These are phyloP conservation scores for Neoascia interrupta DNA, from an alignment of 2,888 invertebrate species.

Conservation along the genomic window DNA sequence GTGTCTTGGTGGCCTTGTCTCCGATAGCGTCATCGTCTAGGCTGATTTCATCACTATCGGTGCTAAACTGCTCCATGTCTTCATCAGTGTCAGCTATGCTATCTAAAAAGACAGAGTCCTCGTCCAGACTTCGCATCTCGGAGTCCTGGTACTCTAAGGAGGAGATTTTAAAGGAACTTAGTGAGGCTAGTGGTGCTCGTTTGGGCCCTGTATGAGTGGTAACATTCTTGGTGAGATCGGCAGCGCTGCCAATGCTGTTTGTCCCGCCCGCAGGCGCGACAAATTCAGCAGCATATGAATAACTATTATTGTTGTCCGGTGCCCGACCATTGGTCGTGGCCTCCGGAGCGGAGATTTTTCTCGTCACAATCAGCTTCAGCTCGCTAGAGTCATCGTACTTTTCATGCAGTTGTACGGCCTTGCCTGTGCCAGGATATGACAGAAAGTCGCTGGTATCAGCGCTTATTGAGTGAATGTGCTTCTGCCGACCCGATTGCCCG, in stretches of 20 bases:
- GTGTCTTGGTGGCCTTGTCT: conserved; percentile 48
- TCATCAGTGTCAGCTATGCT: conserved; percentile 88
- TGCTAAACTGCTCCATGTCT: conserved; percentile 91
- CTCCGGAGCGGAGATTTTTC: conserved; percentile 75
- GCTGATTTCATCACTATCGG: conserved; percentile 86
- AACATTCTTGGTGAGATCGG: conserved; percentile 75
- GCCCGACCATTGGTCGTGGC: conserved; percentile 47
- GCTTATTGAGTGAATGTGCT: conserved; percentile 78
- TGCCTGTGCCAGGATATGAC: conserved; percentile 73
- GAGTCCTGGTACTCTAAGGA: conserved; percentile 85
- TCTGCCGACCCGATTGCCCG: conserved; percentile 76
- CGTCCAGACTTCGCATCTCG: conserved; percentile 87
- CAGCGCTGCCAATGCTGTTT: conserved; percentile 75
- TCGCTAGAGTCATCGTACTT: conserved; percentile 73
- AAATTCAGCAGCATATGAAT: conserved; percentile 72
- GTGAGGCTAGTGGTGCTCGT: conserved; percentile 89
- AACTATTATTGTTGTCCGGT: conserved; percentile 75
- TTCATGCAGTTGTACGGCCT: conserved; percentile 48
- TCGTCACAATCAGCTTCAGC: conserved; percentile 75
- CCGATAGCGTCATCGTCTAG: conserved; percentile 67
- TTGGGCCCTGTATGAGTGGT: conserved; percentile 76
- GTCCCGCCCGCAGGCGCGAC: conserved; percentile 72
- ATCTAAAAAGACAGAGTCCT: conserved; percentile 91
- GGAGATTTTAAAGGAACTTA: conserved; percentile 88
- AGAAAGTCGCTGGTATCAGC: conserved; percentile 77